Base-by-base conservation (phyloP, 2,888 invertebrate genomes). In the Dendrolimus pini region DNA sequence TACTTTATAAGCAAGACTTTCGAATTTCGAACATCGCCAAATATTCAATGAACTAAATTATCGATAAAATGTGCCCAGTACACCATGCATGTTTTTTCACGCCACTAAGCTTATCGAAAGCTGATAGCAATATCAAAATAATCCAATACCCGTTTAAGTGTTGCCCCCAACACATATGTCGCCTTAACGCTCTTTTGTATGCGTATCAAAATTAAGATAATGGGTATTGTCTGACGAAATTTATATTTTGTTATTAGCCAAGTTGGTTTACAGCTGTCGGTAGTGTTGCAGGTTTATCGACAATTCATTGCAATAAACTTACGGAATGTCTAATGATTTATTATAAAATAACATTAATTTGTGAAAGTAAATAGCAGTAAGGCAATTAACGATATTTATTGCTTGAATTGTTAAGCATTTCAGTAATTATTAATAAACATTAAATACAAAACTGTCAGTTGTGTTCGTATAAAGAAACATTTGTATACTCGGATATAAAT, bases 151-250 rank as follows among this genome's bases (percentile, higher is more conserved):
- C 47, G 47, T 47, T 47, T 47, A 47, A 47, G 47, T 47, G 47
- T 47, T 53, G 54, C 53, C 56, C 53, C 41, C 52, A 56, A 74
- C 80, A 74, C 88, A 88, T 80, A 86, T 89, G 86, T 86, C 79
- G 81, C 78, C 68, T 83, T 85, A 80, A 85, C 86, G 86, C 84
- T 83, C 77, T 86, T 88, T 87, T 87, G 88, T 89, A 80, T 75
- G 78, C 85, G 82, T 88, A 86, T 88, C 85, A 84, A 82, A 86
- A 89, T 89, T 89, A 85, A 89, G 89, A 89, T 90, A 89, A 89
- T 89, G 83, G 78, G 76, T 80, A 82, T 80, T 85, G 86, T 82
- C 85, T 81, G 82, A 78, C 79, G 77, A 79, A 83, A 83, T 82
- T 82, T 79, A 82, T 78, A 83, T 80, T 83, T 80, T 82, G 83